Base-by-base conservation (phyloP, 1,140 invertebrate genomes). In the Solenopsis invicta region DNA sequence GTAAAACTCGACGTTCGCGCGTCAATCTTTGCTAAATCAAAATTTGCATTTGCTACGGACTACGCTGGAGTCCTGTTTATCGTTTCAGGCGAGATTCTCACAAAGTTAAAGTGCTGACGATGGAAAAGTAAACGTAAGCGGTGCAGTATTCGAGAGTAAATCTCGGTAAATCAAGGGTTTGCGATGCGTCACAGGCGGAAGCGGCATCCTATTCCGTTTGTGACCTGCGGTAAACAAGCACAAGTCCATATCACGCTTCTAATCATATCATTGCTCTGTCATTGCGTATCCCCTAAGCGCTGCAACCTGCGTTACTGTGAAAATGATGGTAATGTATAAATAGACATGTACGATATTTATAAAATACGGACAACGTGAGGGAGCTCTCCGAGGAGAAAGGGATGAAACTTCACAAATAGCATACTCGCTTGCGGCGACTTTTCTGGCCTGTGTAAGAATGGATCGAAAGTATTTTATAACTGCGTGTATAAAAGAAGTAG, bases 181-280 rank as follows among this genome's bases (percentile, higher is more conserved):
- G 64, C 54, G 18, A 62, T n/a, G 80, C 54, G 16, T 84, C 29
- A 50, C 29, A 48, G 41, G 72, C 24, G 37, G 41, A 59, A 41
- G 41, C 41, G 12, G 29, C 52, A 34, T 29, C 24, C 52, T 72
- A 34, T 59, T 54, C 54, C 64, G 67, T 88, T 67, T 89, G 45
- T 52, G 87, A 85, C 86, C 92, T 92, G 91, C 88, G 91, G 87
- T 93, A 87, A 88, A 88, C 88, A 91, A 90, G 85, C 50, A 81
- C 81, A 74, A 76, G 37, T 69, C 92, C 92, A 93, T 92, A 93
- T 93, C 92, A 92, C 80, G 92, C 92, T 93, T 93, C 34, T 90
- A 88, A 91, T 93, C 92, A 92, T 93, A 93, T 93, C 92, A 90
- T 93, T 86, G 91, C 87, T 91, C 84, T 85, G 87, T 69, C 66